These are phyloP conservation scores for Octodonta nipae DNA, from an alignment of 2,888 invertebrate species.

Conservation along the genomic window DNA sequence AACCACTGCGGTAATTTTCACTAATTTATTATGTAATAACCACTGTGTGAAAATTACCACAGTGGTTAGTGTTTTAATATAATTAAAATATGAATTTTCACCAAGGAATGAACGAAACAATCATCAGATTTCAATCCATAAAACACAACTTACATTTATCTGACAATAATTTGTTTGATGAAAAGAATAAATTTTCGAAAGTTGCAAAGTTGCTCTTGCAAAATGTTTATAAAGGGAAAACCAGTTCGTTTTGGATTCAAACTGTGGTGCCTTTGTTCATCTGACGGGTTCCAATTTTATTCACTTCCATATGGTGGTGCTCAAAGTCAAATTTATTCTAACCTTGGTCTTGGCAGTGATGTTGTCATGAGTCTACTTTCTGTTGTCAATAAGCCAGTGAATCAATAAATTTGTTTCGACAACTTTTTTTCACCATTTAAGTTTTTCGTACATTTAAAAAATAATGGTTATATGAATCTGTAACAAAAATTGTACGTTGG, in stretches of 20 bases:
- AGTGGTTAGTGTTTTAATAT: no score
- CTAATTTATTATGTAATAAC: no score
- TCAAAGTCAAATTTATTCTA: constrained; percentile 7
- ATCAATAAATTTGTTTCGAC: constrained; percentile 16
- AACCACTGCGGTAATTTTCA: no score
- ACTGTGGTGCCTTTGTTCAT: constrained; percentile 19
- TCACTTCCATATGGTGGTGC: constrained; percentile 19
- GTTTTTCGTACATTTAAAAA: constrained; percentile 8
- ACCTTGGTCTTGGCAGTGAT: constrained; percentile 14
- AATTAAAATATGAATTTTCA: no score
- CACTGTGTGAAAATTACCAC: no score
- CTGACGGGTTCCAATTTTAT: constrained; percentile 17
- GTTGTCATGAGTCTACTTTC: constrained; percentile 16
- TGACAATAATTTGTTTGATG: constrained; percentile 3
- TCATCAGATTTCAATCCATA: no score
- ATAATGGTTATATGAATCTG: constrained; percentile 5
- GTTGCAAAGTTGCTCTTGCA: constrained; percentile 17
- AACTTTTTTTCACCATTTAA: constrained; percentile 15
- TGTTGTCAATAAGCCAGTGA: constrained; percentile 11
- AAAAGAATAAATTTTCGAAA: constrained; percentile 12
- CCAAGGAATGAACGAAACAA: no score
- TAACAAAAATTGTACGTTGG: constrained; percentile 6
- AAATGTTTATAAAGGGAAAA: constrained; percentile 23
- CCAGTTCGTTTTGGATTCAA: constrained; percentile 22
- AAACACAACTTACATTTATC: constrained; percentile 6